A percentile compares a stretch with the other conserved stretches of the same genome.
phyloP scores from a whole-genome alignment of 2,113 vertebrate species.

The Sphaerodactylus townsendi region DNA sequence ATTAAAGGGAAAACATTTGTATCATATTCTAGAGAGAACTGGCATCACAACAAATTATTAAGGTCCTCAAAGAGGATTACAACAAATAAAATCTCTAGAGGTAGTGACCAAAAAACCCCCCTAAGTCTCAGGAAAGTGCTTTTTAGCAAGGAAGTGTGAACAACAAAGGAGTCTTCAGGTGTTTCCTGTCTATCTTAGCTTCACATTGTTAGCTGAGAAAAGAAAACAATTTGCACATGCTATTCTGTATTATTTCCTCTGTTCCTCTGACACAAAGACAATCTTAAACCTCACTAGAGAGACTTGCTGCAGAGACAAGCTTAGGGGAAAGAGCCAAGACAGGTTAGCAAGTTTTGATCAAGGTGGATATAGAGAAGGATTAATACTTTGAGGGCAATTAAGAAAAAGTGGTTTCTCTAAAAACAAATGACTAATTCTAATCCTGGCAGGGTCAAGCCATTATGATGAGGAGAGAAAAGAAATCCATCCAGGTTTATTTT shows the following conservation, averaged over 20 bases:
- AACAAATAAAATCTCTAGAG: neutral
- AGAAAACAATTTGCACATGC: slow-evolving; percentile 10
- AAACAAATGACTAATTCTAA: neutral
- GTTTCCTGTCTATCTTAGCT: slow-evolving; percentile 19
- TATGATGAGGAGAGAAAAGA: neutral
- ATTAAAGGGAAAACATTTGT: neutral
- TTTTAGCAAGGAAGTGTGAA: slow-evolving; percentile 6
- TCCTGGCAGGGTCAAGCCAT: neutral
- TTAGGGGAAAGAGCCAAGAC: neutral
- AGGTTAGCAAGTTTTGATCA: neutral
- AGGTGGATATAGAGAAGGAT: fast-evolving
- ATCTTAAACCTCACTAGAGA: neutral
- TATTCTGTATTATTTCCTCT: slow-evolving; percentile 2
- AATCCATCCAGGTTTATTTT: neutral
- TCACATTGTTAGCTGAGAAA: neutral
- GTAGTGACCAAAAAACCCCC: neutral
- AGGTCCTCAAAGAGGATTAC: neutral
- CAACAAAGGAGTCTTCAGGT: slow-evolving; percentile 5
- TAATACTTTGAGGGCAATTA: neutral
- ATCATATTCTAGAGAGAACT: neutral
- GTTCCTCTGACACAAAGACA: neutral
- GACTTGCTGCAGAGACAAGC: neutral
- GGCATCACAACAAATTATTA: neutral
- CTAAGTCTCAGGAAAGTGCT: slow-evolving; percentile 4
- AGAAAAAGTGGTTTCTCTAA: neutral